A percentile compares a stretch with the other conserved stretches of the same genome.
phyloP scores from a whole-genome alignment of 2,113 vertebrate species.

The Hydropotes inermis region DNA sequence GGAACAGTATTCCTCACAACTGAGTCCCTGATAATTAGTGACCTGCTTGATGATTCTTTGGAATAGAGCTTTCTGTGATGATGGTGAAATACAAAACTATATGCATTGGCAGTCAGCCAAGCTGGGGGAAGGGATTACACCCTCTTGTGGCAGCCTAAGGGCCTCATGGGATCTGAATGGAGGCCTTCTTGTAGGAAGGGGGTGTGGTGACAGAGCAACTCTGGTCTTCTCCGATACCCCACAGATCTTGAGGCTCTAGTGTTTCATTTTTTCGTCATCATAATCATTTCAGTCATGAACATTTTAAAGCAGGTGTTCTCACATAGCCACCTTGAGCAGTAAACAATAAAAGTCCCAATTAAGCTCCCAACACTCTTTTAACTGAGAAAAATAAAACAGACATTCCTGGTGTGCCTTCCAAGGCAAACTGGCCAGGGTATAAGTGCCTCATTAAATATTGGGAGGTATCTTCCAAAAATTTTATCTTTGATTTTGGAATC shows the following conservation, averaged over 20 bases:
- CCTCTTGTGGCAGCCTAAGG: neutral
- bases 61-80: neutral
- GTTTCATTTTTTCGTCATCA: neutral
- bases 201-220: neutral
- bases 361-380: neutral
- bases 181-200: neutral
- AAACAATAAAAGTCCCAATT: neutral
- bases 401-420: neutral
- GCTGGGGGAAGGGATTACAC: neutral
- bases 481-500: neutral
- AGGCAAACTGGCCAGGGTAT: neutral
- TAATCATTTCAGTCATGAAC: neutral
- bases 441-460: neutral
- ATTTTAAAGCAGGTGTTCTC: slow-evolving; percentile 7
- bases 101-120: neutral
- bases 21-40: neutral
- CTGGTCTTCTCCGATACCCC: neutral
- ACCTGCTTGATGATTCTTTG: neutral
- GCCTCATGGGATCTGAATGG: neutral
- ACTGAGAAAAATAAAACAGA: neutral
- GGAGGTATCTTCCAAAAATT: neutral
- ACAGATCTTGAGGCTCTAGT: neutral
- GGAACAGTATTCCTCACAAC: neutral
- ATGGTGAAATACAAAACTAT: neutral
- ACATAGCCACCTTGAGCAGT: neutral